phyloP scores from a whole-genome alignment of 2,888 invertebrate species.

The Dione juno region DNA sequence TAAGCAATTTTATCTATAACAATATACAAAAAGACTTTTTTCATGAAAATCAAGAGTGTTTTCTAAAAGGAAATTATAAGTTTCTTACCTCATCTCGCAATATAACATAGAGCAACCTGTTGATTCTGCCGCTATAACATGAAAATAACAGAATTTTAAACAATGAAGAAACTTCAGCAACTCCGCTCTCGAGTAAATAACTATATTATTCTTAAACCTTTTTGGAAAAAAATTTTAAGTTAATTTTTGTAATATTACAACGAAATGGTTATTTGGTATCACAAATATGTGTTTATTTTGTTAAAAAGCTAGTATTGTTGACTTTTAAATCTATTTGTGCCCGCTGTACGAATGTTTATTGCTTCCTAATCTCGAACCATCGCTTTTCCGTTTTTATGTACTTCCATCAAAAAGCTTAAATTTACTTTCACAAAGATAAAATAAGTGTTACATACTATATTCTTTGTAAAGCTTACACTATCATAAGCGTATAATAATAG shows the following conservation, averaged over 20 bases:
- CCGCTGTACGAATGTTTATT: constrained; percentile 36
- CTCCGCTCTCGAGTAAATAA: constrained; percentile 33
- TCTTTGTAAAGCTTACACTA: too few species aligned
- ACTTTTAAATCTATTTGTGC: constrained; percentile 24
- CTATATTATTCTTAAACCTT: constrained; percentile 13
- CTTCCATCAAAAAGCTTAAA: constrained; percentile 42
- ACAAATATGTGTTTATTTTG: neutral
- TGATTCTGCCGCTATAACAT: constrained; percentile 43
- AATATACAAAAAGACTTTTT: constrained; percentile 15
- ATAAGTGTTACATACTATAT: constrained; percentile 28
- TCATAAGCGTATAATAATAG: too few species aligned
- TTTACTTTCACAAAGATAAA: constrained; percentile 38
- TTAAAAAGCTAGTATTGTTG: neutral
- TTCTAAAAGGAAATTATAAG: constrained; percentile 32
- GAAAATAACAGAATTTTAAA: constrained; percentile 44
- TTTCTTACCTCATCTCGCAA: constrained; percentile 39
- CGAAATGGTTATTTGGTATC: neutral
- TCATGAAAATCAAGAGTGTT: constrained; percentile 15
- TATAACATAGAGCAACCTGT: constrained; percentile 42
- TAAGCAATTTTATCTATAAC: neutral
- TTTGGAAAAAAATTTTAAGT: constrained; percentile 2
- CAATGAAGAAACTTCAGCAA: constrained; percentile 44
- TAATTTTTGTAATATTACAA: neutral
- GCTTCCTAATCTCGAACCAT: constrained; percentile 32
- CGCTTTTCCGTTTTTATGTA: constrained; percentile 42